These are phyloP conservation scores for Centropristis striata DNA, from an alignment of 2,113 vertebrate genomes.

Conservation along the genomic window DNA sequence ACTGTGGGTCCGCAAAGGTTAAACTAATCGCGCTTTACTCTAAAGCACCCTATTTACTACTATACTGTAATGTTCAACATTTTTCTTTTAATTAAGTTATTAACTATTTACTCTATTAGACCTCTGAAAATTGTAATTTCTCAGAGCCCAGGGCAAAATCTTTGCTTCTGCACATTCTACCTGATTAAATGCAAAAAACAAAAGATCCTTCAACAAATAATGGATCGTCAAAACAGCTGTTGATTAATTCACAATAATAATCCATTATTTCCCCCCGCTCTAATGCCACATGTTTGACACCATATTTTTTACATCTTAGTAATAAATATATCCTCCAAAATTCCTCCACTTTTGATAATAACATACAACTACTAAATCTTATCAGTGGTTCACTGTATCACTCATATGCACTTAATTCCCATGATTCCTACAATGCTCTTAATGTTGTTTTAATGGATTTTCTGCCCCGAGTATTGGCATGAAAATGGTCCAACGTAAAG, in stretches of 20 bases:
- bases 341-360: background rate
- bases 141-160: background rate
- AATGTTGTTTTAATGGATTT: slow-evolving; percentile 18
- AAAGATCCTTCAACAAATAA: background rate
- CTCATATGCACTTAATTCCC: background rate
- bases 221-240: background rate
- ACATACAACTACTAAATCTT: background rate
- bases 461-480: slow-evolving; percentile 11
- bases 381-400: background rate
- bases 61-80: background rate
- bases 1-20: background rate
- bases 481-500: slow-evolving; percentile 21
- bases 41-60: background rate
- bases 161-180: no score
- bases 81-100: background rate
- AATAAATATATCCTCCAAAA: background rate
- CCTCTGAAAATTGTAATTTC: background rate
- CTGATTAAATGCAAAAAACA: background rate
- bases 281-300: background rate
- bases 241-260: background rate
- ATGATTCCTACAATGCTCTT: background rate
- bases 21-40: background rate
- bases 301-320: background rate
- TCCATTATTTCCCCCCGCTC: background rate
- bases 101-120: background rate